Evolutionary conservation across 1,140 invertebrate species (phyloP).

Genomic region (Episyrphus balteatus): DNA sequence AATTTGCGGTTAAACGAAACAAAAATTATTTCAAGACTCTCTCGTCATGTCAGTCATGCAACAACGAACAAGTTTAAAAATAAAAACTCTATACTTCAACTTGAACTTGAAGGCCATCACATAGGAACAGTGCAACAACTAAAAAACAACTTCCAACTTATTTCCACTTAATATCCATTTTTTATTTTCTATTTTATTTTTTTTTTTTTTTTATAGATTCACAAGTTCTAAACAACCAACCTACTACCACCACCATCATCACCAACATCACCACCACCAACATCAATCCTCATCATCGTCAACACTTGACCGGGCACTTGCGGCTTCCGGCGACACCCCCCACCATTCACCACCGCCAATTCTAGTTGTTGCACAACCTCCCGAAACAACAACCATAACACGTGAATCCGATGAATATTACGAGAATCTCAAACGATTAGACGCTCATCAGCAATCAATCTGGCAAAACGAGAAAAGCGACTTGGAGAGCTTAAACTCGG

Average conservation of each 20-base stretch:
- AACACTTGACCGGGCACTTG: neutral
- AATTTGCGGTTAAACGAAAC: no score
- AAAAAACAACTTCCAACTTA: no score
- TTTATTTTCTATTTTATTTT: no score
- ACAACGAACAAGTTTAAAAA: no score
- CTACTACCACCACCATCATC: constrained; percentile 4
- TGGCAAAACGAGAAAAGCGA: constrained; percentile 42
- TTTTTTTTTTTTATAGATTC: no score
- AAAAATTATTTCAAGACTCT: no score
- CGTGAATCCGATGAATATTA: constrained; percentile 34
- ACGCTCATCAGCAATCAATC: constrained; percentile 23
- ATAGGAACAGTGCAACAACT: no score
- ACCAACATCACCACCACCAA: constrained; percentile 6
- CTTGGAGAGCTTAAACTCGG: constrained; percentile 52
- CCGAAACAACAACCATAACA: constrained; percentile 6
- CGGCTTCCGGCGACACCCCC: neutral
- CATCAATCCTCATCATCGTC: constrained; percentile 2
- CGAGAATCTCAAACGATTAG: constrained; percentile 35
- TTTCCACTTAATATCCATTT: no score
- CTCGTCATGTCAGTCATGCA: no score
- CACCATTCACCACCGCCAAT: neutral
- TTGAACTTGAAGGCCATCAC: no score
- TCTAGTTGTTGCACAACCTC: neutral
- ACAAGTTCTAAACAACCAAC: neutral
- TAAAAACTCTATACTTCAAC: no score